Evolutionary conservation across 2,888 invertebrate species (phyloP).

Genomic region (Tipula vernalis): DNA sequence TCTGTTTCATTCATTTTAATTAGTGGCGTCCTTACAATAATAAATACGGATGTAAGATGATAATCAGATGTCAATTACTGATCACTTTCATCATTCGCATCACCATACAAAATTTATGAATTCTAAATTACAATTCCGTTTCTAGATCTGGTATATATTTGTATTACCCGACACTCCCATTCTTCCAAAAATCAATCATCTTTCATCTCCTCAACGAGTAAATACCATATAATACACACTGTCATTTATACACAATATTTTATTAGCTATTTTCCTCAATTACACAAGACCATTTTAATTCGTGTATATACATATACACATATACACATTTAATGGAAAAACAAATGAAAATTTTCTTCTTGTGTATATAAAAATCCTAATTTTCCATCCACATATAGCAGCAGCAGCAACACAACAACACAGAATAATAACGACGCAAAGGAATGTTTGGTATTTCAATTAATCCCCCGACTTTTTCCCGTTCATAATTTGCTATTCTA

Average conservation of each 20-base stretch:
- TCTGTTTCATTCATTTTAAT: too few relatives aligned
- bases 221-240: background rate
- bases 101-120: too few relatives aligned
- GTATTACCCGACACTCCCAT: background rate
- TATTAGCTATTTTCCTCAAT: background rate
- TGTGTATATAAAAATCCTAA: background rate
- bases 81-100: too few relatives aligned
- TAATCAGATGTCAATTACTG: too few relatives aligned
- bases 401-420: background rate
- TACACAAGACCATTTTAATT: background rate
- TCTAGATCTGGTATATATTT: too few relatives aligned
- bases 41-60: too few relatives aligned
- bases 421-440: background rate
- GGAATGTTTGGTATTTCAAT: constrained; percentile 4
- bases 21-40: too few relatives aligned
- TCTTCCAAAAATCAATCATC: background rate
- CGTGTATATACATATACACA: background rate
- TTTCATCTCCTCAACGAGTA: background rate
- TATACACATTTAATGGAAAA: background rate
- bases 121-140: too few relatives aligned
- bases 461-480: background rate
- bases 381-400: background rate
- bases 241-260: background rate
- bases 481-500: background rate
- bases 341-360: background rate